Conservation (phyloP, 2,113 vertebrate species). For the Raja brachyura region DNA sequence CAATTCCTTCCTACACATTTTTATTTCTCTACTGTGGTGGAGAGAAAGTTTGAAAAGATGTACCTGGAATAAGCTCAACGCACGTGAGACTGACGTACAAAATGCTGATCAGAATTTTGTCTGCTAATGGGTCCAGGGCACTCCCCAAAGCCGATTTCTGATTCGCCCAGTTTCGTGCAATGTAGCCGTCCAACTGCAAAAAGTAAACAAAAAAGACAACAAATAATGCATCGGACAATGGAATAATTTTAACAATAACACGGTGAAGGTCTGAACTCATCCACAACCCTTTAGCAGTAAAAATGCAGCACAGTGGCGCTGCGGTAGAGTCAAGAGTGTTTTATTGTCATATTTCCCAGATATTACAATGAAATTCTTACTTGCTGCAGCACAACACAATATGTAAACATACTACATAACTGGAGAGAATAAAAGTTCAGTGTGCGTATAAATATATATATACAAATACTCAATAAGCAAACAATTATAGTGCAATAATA, state of each 20-base stretch:
- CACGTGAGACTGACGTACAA: slow-evolving; percentile 89
- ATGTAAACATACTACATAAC: too few species aligned
- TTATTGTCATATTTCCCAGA: too few species aligned
- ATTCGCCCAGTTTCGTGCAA: slow-evolving; percentile 90
- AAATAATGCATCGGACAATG: not conserved
- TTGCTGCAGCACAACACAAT: too few species aligned
- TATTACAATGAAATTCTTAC: too few species aligned
- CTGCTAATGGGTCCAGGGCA: slow-evolving; percentile 90
- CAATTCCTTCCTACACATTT: too few species aligned
- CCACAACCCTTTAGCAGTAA: not conserved
- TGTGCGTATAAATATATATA: too few species aligned
- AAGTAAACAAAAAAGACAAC: not conserved
- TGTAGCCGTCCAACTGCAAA: slow-evolving; percentile 87
- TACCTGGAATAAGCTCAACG: slow-evolving; percentile 92
- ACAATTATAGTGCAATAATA: too few species aligned
- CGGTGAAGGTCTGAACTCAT: not conserved
- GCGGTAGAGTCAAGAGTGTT: too few species aligned
- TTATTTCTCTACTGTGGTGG: not conserved
- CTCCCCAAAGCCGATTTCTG: slow-evolving; percentile 95
- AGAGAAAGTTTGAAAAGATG: not conserved
- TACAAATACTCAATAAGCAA: too few species aligned
- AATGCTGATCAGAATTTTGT: slow-evolving; percentile 95
- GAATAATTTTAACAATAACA: not conserved
- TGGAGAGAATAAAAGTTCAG: too few species aligned
- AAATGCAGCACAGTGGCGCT: too few species aligned